Base-by-base conservation (phyloP, 2,797 vertebrate species). In the Enteromius trimaculatus region DNA sequence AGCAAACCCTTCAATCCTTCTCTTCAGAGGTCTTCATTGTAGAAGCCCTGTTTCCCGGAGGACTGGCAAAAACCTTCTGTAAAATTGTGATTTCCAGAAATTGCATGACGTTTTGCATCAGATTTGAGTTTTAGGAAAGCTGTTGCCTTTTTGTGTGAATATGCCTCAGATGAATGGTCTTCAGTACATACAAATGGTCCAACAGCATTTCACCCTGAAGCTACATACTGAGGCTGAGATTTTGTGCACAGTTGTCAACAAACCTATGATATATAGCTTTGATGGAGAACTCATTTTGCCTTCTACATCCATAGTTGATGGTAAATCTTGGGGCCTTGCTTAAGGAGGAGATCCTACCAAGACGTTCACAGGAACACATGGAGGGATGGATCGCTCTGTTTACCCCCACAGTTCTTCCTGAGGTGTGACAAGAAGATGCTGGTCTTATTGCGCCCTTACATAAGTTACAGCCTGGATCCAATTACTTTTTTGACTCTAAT, bases 281-380 rank as follows among this genome's bases (percentile, higher is more conserved):
- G 26, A 37, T 53, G 31, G 31, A n/a, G 60, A 49, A 68, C 55
- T 77, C 26, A 53, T 53, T 53, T 39, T 14, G 14, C 21, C 64
- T 77, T 79, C 75, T 74, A 53, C 64, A 71, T 55, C 66, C 71
- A 69, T 77, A 39, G 78, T 55, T 82, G 82, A 31, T 64, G 66
- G 74, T 68, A 82, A 79, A 86, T 79, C 66, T 74, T 37, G 49
- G 42, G 72, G 58, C 49, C 51, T 37, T 83, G 78, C 66, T 64
- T 66, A 29, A 65, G 4, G 83, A 69, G 62, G 17, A 31, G 34
- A 21, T 77, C 34, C 64, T 77, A 51, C 42, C 49, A 51, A 81
- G 66, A 81, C 53, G 66, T 80, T 60, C 66, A 81, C 34, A 53
- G 76, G 70, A 77, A 39, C 71, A 72, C 39, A 51, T 66, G 77